phyloP scores from a whole-genome alignment of 2,113 vertebrate genomes.

The Okapia johnstoni region DNA sequence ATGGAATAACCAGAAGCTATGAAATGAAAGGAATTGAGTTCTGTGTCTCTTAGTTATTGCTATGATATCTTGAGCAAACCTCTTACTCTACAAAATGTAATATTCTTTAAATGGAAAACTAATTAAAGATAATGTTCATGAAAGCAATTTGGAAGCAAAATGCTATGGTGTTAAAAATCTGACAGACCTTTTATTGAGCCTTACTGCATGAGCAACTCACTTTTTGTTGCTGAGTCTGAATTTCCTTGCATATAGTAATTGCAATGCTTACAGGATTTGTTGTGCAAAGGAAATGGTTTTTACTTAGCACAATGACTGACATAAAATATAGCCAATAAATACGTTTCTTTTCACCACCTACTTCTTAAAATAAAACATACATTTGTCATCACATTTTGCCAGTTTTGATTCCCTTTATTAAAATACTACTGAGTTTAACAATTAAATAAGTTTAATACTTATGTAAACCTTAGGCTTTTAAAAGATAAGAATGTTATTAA shows the following conservation, averaged over 20 bases:
- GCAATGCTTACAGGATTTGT: neutral
- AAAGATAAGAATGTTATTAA: neutral
- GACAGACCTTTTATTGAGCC: neutral
- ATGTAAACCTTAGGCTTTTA: neutral
- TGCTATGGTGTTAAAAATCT: neutral
- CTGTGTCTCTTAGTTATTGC: neutral
- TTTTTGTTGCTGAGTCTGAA: neutral
- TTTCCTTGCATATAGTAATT: neutral
- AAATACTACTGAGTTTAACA: neutral
- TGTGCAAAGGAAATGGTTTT: neutral
- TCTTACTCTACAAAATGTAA: neutral
- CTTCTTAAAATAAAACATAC: neutral
- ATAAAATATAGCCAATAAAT: neutral
- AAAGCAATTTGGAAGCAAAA: neutral
- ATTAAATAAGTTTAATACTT: neutral
- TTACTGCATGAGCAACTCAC: neutral
- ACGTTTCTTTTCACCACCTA: neutral
- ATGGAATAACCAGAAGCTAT: neutral
- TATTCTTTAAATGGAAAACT: neutral
- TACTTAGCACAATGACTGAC: neutral
- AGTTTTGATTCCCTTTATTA: neutral
- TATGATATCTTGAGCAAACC: neutral
- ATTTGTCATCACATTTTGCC: neutral
- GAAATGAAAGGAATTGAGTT: neutral
- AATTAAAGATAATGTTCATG: neutral